Conservation (phyloP, 2,888 invertebrate species). For the Ommatoiulus sabulosus region DNA sequence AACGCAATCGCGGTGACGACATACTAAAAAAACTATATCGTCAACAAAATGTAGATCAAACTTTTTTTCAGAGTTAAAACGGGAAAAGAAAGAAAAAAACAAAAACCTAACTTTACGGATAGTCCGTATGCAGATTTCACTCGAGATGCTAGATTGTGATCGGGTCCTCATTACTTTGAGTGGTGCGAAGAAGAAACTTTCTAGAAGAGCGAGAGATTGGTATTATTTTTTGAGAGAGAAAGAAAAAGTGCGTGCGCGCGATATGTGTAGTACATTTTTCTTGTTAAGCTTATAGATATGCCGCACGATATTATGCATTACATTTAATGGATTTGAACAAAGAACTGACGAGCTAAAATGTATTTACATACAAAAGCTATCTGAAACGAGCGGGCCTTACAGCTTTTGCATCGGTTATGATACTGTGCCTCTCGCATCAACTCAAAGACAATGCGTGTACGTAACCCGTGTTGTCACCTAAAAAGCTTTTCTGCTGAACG, state of each 20-base stretch:
- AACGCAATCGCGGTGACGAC: too few relatives aligned
- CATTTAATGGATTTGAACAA: conserved; percentile 45
- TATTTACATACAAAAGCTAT: conserved; percentile 47
- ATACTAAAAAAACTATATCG: too few relatives aligned
- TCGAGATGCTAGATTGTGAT: background rate
- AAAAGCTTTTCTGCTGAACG: conserved; percentile 44
- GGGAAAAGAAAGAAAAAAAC: background rate
- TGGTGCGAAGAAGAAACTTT: conserved; percentile 25
- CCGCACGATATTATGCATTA: conserved; percentile 22
- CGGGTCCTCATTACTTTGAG: conserved; percentile 2
- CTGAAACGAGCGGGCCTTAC: background rate
- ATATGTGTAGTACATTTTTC: conserved; percentile 37
- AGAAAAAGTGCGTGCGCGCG: background rate
- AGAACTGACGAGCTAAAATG: conserved; percentile 41
- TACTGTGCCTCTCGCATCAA: background rate
- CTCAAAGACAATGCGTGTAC: conserved; percentile 22
- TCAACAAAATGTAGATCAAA: too few relatives aligned
- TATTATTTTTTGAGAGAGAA: conserved; percentile 34
- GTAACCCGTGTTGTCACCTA: conserved; percentile 45
- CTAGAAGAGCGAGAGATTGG: background rate
- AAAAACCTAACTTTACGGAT: conserved; percentile 17
- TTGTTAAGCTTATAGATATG: conserved; percentile 45
- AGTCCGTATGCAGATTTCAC: conserved; percentile 29
- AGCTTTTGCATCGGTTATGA: background rate
- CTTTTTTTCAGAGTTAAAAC: too few relatives aligned